Base-by-base conservation (phyloP, 2,797 vertebrate genomes). In the Halcyon chelicuti region DNA sequence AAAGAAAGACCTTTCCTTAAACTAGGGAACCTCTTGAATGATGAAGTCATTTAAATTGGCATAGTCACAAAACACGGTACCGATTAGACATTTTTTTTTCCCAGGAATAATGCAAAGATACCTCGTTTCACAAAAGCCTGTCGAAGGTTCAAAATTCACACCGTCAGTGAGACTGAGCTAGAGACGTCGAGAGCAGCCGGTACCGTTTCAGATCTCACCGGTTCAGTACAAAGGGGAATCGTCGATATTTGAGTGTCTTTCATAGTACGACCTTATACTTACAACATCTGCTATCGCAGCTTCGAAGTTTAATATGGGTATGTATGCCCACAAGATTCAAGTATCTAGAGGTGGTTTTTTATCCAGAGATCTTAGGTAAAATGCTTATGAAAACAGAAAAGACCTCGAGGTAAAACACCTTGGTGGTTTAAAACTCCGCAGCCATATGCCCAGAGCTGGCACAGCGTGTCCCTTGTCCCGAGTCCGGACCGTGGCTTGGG, bases 381-480 rank as follows among this genome's bases (percentile, higher is more conserved):
- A 44, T 1, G 5, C 17, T 63, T 55, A 62, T 14, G 51, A 37
- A 55, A 60, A 18, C 12, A 9, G 40, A 21, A 26, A 5, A 28
- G 19, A 11, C 7, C 15, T 5, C 2, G 28, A 47, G 18, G 26
- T 4, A 15, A 22, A 57, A 19, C 52, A 33, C 14, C 23, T 18
- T 11, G 12, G 62, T 19, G 10, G 3, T 15, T 40, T 31, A 20
- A 33, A 72, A 18, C 20, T 7, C 60, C 7, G 10, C 51, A 10
- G 47, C 31, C 12, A 0, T 3, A 6, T 1, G n/a, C 7, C 2
- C 26, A 16, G 26, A 26, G 2, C 12, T 2, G 31, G 8, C 10
- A 3, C 5, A 2, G 23, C 42, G 7, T 7, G 2, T 4, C 22
- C 37, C 23, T 12, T 4, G 6, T 6, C 1, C 52, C 3, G 15